Evolutionary conservation across 2,113 vertebrate genomes (phyloP).

Genomic region (Albula glossodonta): DNA sequence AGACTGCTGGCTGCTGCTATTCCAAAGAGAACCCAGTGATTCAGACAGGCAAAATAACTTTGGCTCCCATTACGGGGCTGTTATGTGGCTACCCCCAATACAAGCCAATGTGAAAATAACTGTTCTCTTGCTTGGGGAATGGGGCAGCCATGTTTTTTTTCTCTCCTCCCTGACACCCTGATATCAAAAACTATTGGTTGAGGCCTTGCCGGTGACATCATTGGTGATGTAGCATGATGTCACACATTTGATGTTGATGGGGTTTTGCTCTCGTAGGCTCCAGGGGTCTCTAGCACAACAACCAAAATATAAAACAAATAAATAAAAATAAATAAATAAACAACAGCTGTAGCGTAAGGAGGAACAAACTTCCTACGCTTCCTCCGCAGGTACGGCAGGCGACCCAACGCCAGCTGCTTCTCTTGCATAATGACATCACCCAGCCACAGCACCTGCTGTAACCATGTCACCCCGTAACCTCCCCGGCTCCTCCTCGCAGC

Average conservation of each 20-base stretch:
- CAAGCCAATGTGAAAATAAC: too few relatives aligned
- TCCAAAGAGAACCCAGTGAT: constrained; percentile 25
- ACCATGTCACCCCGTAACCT: constrained; percentile 37
- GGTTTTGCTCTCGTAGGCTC: constrained; percentile 12
- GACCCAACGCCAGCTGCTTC: constrained; percentile 32
- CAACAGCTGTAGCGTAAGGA: constrained; percentile 19
- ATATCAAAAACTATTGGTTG: not conserved
- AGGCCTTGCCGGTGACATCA: not conserved
- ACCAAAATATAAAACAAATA: not conserved
- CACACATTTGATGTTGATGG: not conserved
- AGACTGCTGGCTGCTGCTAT: not conserved
- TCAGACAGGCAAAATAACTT: not conserved
- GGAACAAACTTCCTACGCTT: constrained; percentile 35
- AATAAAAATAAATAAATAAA: not conserved
- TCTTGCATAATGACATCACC: constrained; percentile 36
- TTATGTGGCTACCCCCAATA: too few relatives aligned
- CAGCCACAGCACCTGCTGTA: constrained; percentile 42
- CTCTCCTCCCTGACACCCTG: not conserved
- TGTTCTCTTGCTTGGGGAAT: not conserved
- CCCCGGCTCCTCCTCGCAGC: constrained; percentile 27
- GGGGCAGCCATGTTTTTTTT: not conserved
- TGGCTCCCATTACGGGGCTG: not conserved
- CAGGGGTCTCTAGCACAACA: not conserved
- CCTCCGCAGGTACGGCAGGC: constrained; percentile 30
- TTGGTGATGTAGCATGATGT: not conserved